These are phyloP conservation scores for Euzophera pinguis DNA, from an alignment of 2,888 invertebrate genomes.

Conservation along the genomic window DNA sequence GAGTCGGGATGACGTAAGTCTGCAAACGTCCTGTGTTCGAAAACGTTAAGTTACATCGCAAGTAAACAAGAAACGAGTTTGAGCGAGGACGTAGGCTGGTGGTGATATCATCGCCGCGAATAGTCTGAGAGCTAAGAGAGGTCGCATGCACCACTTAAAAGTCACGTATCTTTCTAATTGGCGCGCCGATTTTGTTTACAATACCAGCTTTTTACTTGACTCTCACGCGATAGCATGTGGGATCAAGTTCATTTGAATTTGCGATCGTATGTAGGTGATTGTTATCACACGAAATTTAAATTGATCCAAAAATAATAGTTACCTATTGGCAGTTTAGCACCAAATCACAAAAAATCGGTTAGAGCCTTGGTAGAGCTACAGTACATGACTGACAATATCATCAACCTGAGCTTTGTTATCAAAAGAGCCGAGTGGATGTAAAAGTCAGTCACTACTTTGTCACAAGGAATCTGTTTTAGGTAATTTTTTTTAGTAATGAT, in stretches of 20 bases:
- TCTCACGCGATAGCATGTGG: conserved; percentile 44
- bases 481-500: no score
- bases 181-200: conserved; percentile 56
- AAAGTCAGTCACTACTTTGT: no score
- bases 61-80: conserved; percentile 78
- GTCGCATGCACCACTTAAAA: conserved; percentile 67
- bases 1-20: conserved; percentile 55
- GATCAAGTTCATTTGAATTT: conserved; percentile 21
- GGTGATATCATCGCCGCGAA: conserved; percentile 75
- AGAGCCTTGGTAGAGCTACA: no score
- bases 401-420: no score
- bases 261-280: conserved; percentile 4
- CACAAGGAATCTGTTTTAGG: no score
- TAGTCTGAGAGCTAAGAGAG: conserved; percentile 48
- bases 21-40: conserved; percentile 54
- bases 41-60: conserved; percentile 62
- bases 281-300: no score
- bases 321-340: no score
- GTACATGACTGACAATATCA: no score
- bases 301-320: no score
- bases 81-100: conserved; percentile 71
- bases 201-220: conserved; percentile 42
- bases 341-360: no score
- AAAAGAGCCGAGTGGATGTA: no score
- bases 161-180: conserved; percentile 71